phyloP scores from a whole-genome alignment of 1,140 invertebrate species.

The Macrobrachium nipponense region DNA sequence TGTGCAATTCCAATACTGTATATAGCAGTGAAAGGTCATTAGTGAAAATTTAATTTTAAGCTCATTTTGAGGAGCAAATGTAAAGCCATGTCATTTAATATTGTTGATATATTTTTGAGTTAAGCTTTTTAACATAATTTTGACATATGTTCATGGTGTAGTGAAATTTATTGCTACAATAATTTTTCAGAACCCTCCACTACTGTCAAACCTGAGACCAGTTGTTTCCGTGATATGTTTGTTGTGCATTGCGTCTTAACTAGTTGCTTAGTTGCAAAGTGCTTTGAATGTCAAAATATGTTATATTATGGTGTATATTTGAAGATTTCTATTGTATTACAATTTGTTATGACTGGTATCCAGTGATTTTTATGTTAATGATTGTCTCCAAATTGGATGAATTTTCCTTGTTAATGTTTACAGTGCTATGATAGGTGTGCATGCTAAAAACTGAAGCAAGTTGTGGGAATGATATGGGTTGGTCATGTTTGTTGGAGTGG shows the following conservation, averaged over 20 bases:
- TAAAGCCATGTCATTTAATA: no score
- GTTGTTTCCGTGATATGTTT: constrained; percentile 46
- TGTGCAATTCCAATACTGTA: no score
- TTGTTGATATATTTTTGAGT: not conserved
- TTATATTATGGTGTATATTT: constrained; percentile 33
- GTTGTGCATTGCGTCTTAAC: constrained; percentile 6
- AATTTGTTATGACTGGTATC: constrained; percentile 52
- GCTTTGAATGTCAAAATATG: constrained; percentile 32
- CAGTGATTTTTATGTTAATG: constrained; percentile 36
- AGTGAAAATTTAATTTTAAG: no score
- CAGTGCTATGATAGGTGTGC: no score
- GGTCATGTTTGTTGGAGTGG: not conserved
- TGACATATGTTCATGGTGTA: not conserved
- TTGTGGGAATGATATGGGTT: no score
- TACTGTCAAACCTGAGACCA: constrained; percentile 15
- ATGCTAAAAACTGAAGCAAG: no score
- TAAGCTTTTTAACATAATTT: not conserved
- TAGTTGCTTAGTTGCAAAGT: constrained; percentile 21
- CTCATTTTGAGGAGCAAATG: no score
- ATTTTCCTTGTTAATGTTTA: no score
- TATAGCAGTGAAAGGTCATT: no score
- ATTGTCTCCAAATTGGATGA: constrained; percentile 42
- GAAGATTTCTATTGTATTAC: constrained; percentile 30
- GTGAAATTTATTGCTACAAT: not conserved
- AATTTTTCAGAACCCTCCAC: constrained; percentile 19